Conservation (phyloP, 1,140 invertebrate genomes). For the Drosophila orosa region DNA sequence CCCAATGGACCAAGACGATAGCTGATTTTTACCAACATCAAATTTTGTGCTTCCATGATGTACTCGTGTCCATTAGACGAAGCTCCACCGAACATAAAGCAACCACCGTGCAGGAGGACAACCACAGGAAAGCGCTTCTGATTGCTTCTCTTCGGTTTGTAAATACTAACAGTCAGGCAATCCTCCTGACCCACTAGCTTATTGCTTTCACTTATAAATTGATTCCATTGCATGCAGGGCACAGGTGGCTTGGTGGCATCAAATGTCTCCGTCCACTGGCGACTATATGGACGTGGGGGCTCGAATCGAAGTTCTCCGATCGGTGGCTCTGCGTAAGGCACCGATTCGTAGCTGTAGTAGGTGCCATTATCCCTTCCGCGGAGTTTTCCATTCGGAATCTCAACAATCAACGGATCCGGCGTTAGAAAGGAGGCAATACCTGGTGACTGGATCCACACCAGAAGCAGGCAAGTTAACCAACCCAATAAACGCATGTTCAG, state of each 20-base stretch:
- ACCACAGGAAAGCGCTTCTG: constrained; percentile 83
- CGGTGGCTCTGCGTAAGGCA: constrained; percentile 85
- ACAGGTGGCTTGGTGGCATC: constrained; percentile 43
- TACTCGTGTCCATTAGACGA: constrained; percentile 85
- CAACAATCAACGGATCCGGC: constrained; percentile 14
- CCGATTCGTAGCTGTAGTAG: constrained; percentile 85
- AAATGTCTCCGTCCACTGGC: constrained; percentile 41
- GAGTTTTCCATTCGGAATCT: constrained; percentile 69
- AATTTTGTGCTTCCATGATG: constrained; percentile 86
- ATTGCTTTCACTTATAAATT: constrained; percentile 34
- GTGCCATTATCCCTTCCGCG: constrained; percentile 84
- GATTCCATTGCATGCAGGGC: constrained; percentile 65
- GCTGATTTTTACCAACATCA: constrained; percentile 87
- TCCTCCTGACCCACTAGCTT: constrained; percentile 73
- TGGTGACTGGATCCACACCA: neutral
- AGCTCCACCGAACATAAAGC: constrained; percentile 84
- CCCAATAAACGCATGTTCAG: neutral
- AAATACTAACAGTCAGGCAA: constrained; percentile 83
- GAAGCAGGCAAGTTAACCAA: neutral
- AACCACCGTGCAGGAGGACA: constrained; percentile 85
- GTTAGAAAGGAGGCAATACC: too few species aligned
- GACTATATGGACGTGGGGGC: constrained; percentile 41
- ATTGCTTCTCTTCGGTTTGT: constrained; percentile 56
- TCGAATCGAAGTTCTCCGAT: constrained; percentile 84
- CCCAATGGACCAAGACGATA: constrained; percentile 87